These are phyloP conservation scores for Speoplatyrhinus poulsoni DNA, from an alignment of 2,113 vertebrate species.

Conservation along the genomic window DNA sequence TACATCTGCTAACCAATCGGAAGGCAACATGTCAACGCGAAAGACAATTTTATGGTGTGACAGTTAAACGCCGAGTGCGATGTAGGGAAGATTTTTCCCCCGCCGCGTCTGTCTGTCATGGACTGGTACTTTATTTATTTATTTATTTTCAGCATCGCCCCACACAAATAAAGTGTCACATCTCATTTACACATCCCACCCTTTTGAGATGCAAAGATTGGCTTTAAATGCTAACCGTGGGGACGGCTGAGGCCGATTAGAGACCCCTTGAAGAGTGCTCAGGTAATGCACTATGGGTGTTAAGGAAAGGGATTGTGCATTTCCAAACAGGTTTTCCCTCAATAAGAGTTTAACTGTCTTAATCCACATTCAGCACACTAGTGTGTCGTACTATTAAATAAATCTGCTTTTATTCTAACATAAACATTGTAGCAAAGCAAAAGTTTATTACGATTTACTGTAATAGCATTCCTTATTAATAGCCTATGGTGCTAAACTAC, in stretches of 20 bases:
- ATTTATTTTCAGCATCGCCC: constrained; percentile 88
- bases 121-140: constrained; percentile 86
- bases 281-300: constrained; percentile 58
- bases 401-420: background rate
- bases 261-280: constrained; percentile 64
- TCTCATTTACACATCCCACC: constrained; percentile 77
- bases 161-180: constrained; percentile 82
- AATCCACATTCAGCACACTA: background rate
- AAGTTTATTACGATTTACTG: background rate
- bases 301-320: constrained; percentile 34
- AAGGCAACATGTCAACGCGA: constrained; percentile 88
- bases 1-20: constrained; percentile 98
- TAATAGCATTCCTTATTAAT: background rate
- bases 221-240: constrained; percentile 72
- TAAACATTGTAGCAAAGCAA: background rate
- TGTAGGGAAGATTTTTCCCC: constrained; percentile 72
- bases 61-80: constrained; percentile 89
- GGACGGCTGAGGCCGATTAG: constrained; percentile 72
- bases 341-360: constrained; percentile 29
- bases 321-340: background rate
- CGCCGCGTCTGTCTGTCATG: constrained; percentile 87
- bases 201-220: constrained; percentile 78
- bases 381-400: background rate
- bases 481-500: background rate
- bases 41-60: constrained; percentile 94